Evolutionary conservation across 2,113 vertebrate genomes (phyloP).

Genomic region (Oryzias curvinotus): DNA sequence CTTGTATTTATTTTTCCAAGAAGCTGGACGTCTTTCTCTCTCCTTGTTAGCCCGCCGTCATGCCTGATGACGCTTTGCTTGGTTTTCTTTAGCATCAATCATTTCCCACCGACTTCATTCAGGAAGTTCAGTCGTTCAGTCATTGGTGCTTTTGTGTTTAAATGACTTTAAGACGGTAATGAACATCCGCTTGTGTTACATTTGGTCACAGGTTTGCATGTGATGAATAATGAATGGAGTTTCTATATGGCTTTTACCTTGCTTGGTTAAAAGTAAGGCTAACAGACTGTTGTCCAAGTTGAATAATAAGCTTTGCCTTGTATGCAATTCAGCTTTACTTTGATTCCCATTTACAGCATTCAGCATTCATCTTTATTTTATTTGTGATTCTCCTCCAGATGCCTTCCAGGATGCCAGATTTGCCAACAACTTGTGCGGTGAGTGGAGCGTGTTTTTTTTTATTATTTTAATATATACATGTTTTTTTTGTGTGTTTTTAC

Average conservation of each 20-base stretch:
- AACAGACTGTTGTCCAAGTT: neutral
- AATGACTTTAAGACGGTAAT: slow-evolving; percentile 25
- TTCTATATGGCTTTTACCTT: slow-evolving; percentile 30
- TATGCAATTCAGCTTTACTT: too few relatives aligned
- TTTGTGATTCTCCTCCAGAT: slow-evolving; percentile 78
- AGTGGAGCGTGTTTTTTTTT: slow-evolving; percentile 35
- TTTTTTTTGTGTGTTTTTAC: neutral
- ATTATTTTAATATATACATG: too few relatives aligned
- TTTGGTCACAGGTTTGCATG: slow-evolving; percentile 14
- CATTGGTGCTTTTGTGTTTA: neutral
- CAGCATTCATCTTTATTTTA: neutral
- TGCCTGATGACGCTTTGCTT: slow-evolving; percentile 16
- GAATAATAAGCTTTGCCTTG: too few relatives aligned
- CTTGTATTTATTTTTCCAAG: slow-evolving; percentile 36
- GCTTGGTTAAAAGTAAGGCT: slow-evolving; percentile 43
- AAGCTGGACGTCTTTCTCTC: slow-evolving; percentile 1
- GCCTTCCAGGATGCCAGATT: slow-evolving; percentile 99
- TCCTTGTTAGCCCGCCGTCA: slow-evolving; percentile 10
- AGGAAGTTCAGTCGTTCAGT: slow-evolving; percentile 4
- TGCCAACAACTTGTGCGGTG: slow-evolving; percentile 98
- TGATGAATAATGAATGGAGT: slow-evolving; percentile 19
- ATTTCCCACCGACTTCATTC: slow-evolving; percentile 42
- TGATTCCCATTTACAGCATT: neutral
- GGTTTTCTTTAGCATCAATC: slow-evolving; percentile 62
- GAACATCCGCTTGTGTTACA: slow-evolving; percentile 14